phyloP scores from a whole-genome alignment of 1,140 invertebrate genomes.

The Formica selysi region DNA sequence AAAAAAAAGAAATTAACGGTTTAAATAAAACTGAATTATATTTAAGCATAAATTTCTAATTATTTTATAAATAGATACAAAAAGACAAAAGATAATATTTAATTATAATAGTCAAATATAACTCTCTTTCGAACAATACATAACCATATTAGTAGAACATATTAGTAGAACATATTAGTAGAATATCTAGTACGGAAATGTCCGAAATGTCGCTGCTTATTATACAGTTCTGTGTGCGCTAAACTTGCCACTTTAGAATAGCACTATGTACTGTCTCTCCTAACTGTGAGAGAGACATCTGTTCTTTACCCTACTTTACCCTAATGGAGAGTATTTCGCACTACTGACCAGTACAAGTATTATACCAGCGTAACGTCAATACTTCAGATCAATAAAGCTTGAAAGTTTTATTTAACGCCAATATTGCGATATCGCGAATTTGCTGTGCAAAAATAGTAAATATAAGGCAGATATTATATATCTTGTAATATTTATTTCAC shows the following conservation, averaged over 20 bases:
- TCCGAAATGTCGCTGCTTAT: constrained; percentile 29
- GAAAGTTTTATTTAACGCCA: background rate
- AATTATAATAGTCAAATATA: background rate
- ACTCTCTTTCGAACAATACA: background rate
- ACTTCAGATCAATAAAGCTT: background rate
- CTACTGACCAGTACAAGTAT: background rate
- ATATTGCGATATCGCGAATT: constrained; percentile 1
- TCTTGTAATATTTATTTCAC: background rate
- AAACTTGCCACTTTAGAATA: constrained; percentile 37
- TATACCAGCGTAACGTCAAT: background rate
- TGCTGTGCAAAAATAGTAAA: constrained; percentile 21
- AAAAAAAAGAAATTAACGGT: too few species aligned
- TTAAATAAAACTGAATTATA: too few species aligned
- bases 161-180: too few species aligned
- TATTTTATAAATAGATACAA: too few species aligned
- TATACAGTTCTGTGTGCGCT: background rate
- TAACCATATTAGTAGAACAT: background rate
- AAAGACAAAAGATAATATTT: background rate
- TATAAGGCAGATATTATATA: background rate
- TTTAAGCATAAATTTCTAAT: too few species aligned
- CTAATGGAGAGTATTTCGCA: constrained; percentile 14
- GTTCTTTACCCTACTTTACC: constrained; percentile 9
- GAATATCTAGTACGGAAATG: constrained; percentile 22
- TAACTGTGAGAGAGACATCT: background rate
- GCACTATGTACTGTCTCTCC: background rate